A percentile compares a stretch with the other conserved stretches of the same genome.
Evolutionary conservation across 2,888 invertebrate genomes (phyloP).

Genomic region (Pocota personata): DNA sequence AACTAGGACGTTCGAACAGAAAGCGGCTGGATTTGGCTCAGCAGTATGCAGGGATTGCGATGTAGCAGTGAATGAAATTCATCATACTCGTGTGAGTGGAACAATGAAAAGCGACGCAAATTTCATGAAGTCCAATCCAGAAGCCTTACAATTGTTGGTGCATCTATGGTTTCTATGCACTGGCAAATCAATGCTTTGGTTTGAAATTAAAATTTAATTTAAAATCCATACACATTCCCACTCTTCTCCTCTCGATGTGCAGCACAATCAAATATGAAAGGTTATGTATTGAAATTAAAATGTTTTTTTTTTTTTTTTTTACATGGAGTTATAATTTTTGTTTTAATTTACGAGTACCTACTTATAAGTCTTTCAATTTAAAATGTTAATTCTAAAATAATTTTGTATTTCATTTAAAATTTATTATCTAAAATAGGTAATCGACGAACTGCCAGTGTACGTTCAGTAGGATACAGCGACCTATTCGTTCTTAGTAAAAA

Average conservation of each 20-base stretch:
- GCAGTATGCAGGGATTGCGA: neutral
- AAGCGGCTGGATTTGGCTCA: neutral
- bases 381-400: neutral
- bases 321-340: neutral
- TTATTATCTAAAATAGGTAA: constrained; percentile 86
- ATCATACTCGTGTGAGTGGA: neutral
- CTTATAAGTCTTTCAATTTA: neutral
- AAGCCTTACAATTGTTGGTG: neutral
- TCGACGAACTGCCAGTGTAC: constrained; percentile 98
- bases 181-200: no score
- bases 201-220: no score
- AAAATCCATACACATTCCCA: no score
- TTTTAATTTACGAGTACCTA: neutral
- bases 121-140: neutral
- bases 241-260: neutral
- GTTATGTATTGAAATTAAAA: neutral
- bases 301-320: no score
- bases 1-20: neutral
- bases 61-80: neutral
- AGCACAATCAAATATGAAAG: constrained; percentile 36
- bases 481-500: constrained; percentile 99
- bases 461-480: constrained; percentile 99
- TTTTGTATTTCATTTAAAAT: neutral
- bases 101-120: neutral
- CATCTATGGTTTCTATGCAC: neutral